phyloP scores from a whole-genome alignment of 2,797 vertebrate genomes.

The Coccyzus lansbergi region DNA sequence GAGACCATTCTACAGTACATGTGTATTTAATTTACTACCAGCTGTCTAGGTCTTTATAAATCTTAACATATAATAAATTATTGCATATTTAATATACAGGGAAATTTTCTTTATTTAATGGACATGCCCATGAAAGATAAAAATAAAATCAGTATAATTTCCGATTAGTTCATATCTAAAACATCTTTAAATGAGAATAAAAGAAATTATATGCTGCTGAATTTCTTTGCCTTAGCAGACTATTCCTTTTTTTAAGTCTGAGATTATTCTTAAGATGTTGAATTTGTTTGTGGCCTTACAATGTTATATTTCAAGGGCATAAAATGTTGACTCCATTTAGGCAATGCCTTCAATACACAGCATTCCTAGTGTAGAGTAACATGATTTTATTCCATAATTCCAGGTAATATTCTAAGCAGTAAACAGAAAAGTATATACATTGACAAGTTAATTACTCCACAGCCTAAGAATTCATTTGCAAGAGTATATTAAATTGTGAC shows the following conservation, averaged over 20 bases:
- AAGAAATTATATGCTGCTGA: background rate
- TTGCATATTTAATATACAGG: background rate
- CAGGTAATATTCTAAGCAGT: conserved; percentile 51
- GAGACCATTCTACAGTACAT: background rate
- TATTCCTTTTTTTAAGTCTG: background rate
- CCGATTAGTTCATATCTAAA: background rate
- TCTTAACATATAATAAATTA: background rate
- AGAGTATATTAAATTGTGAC: conserved; percentile 67
- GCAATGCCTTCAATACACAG: background rate
- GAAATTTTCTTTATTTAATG: background rate
- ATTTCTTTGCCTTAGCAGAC: background rate
- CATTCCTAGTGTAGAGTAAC: background rate
- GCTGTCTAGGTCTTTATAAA: accelerated
- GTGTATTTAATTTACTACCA: background rate
- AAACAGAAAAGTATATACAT: conserved; percentile 58
- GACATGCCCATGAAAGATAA: background rate
- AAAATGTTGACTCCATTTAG: background rate
- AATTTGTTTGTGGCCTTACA: background rate
- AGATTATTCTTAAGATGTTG: background rate
- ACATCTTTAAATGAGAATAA: background rate
- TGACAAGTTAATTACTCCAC: conserved; percentile 73
- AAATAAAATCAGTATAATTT: background rate
- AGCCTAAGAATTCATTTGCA: conserved; percentile 65
- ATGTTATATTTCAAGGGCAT: background rate
- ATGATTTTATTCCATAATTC: conserved; percentile 47